Evolutionary conservation across 2,113 vertebrate genomes (phyloP).

Genomic region (Sinocyclocheilus rhinocerous): DNA sequence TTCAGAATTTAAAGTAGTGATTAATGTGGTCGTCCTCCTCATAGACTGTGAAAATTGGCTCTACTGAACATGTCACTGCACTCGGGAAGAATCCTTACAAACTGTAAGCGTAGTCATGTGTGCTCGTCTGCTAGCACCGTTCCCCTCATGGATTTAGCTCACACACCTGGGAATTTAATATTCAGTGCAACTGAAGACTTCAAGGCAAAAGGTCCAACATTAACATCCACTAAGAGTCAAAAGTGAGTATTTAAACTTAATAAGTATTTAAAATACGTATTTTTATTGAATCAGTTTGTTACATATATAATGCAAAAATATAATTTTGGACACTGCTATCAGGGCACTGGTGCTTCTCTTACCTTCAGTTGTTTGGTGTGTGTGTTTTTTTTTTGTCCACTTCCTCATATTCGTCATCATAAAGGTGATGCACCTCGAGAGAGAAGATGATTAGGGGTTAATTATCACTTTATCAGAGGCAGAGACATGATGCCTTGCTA

Average conservation of each 20-base stretch:
- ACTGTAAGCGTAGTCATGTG: constrained; percentile 32
- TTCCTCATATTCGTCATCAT: constrained; percentile 26
- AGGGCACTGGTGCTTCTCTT: not conserved
- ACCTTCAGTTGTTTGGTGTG: not conserved
- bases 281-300: too few species aligned
- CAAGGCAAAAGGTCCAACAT: not conserved
- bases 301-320: not conserved
- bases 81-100: not conserved
- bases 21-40: constrained; percentile 47
- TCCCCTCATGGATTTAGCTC: constrained; percentile 12
- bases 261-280: too few species aligned
- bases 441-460: constrained; percentile 50
- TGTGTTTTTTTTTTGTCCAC: not conserved
- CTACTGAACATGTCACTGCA: constrained; percentile 31
- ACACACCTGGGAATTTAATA: constrained; percentile 19
- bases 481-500: constrained; percentile 38
- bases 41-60: constrained; percentile 48
- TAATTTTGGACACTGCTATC: not conserved
- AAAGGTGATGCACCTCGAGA: constrained; percentile 36
- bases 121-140: constrained; percentile 14
- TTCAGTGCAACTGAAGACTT: not conserved
- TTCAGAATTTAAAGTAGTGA: constrained; percentile 38
- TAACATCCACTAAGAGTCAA: too few species aligned
- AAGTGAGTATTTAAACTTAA: too few species aligned
- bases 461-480: constrained; percentile 53